phyloP scores from a whole-genome alignment of 2,113 vertebrate genomes.

The Upupa epops region DNA sequence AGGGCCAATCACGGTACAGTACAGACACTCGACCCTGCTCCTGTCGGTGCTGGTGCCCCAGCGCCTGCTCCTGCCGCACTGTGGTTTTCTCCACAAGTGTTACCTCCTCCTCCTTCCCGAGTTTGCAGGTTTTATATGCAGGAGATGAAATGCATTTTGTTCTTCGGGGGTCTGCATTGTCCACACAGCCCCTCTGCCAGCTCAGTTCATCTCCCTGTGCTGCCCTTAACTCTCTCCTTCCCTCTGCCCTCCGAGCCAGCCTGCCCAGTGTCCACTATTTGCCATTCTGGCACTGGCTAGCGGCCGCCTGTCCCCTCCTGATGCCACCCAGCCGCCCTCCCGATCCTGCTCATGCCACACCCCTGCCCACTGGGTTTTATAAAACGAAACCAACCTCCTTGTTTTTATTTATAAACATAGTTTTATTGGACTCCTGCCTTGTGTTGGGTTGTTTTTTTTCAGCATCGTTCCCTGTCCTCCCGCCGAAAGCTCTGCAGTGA shows the following conservation, averaged over 20 bases:
- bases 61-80: neutral
- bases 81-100: neutral
- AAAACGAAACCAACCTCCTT: conserved; percentile 58
- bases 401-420: conserved; percentile 96
- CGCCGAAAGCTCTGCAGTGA: rapidly evolving
- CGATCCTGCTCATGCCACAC: neutral
- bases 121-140: neutral
- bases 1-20: neutral
- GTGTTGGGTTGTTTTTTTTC: neutral
- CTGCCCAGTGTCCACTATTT: neutral
- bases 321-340: neutral
- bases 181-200: neutral
- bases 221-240: neutral
- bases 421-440: conserved; percentile 80
- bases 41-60: neutral
- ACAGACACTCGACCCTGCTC: neutral
- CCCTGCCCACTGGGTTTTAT: conserved; percentile 69
- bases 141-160: conserved; percentile 5
- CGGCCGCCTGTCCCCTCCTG: rapidly evolving
- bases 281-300: neutral
- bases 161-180: neutral
- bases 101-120: neutral
- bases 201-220: neutral
- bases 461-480: neutral
- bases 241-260: neutral